These are phyloP conservation scores for Conops quadrifasciatus DNA, from an alignment of 2,888 invertebrate genomes.

Conservation along the genomic window DNA sequence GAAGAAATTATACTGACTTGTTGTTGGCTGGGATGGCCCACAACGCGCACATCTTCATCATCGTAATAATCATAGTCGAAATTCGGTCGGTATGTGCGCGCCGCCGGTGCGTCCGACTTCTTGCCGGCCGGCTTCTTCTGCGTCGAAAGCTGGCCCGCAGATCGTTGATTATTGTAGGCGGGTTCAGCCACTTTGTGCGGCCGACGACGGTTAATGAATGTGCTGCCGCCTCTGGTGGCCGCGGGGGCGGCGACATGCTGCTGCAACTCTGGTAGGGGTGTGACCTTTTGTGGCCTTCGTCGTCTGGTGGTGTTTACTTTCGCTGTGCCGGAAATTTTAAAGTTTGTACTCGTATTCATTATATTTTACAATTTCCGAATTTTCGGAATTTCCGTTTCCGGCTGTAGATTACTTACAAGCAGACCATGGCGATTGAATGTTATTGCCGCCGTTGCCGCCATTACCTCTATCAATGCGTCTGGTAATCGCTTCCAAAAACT, in stretches of 20 bases:
- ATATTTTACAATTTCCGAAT: background rate
- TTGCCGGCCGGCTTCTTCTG: conserved; percentile 33
- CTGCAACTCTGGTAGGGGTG: conserved; percentile 47
- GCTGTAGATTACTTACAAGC: conserved; percentile 40
- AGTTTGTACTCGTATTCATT: background rate
- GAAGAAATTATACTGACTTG: conserved; percentile 61
- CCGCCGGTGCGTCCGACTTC: conserved; percentile 40
- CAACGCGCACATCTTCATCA: conserved; percentile 70
- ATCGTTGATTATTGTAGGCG: conserved; percentile 56
- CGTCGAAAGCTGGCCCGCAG: conserved; percentile 35
- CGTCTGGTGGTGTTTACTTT: conserved; percentile 44
- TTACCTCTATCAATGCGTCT: conserved; percentile 44
- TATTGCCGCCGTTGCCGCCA: conserved; percentile 37
- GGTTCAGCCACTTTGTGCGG: conserved; percentile 54
- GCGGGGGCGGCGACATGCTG: conserved; percentile 25
- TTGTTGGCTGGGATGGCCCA: conserved; percentile 64
- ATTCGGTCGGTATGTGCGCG: conserved; percentile 58
- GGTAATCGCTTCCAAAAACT: conserved; percentile 47
- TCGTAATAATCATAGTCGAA: conserved; percentile 77
- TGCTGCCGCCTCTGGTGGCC: conserved; percentile 34
- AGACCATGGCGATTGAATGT: background rate
- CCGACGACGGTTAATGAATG: conserved; percentile 57
- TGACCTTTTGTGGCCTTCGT: conserved; percentile 52
- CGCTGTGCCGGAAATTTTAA: conserved; percentile 8
- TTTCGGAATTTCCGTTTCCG: conserved; percentile 41